Percentiles rank a stretch among this genome's conserved stretches.
These are phyloP conservation scores for Formicarius rufipectus DNA, from an alignment of 2,113 vertebrate genomes.

Conservation along the genomic window DNA sequence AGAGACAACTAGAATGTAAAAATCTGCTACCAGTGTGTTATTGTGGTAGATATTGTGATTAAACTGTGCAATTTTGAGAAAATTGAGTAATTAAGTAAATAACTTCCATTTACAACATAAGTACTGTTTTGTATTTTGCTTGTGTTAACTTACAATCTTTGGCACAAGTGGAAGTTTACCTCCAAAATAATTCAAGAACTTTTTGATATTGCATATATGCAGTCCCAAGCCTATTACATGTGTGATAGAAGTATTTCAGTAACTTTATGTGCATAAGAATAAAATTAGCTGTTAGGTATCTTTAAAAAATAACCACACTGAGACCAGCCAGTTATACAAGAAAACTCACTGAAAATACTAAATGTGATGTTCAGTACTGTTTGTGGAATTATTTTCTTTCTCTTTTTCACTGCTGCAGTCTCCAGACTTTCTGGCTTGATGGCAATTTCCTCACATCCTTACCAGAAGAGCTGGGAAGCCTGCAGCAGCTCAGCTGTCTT, in stretches of 20 bases:
- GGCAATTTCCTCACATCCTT: conserved; percentile 88
- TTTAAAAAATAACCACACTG: not conserved
- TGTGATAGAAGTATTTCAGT: not conserved
- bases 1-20: not conserved
- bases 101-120: not conserved
- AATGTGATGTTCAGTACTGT: not conserved
- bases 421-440: conserved; percentile 92
- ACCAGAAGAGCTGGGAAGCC: conserved; percentile 86
- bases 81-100: not conserved
- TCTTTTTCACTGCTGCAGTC: conserved; percentile 67
- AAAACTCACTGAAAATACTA: not conserved
- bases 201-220: not conserved
- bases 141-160: not conserved
- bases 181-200: not conserved
- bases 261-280: not conserved
- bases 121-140: not conserved
- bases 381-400: not conserved
- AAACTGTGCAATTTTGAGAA: not conserved
- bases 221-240: not conserved
- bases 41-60: not conserved
- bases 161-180: not conserved
- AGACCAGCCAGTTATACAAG: accelerated
- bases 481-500: conserved; percentile 86
- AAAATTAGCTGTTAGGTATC: not conserved
- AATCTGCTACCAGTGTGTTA: not conserved